A percentile compares a stretch with the other conserved stretches of the same genome.
phyloP scores from a whole-genome alignment of 1,140 invertebrate genomes.

The Lucilia cuprina region DNA sequence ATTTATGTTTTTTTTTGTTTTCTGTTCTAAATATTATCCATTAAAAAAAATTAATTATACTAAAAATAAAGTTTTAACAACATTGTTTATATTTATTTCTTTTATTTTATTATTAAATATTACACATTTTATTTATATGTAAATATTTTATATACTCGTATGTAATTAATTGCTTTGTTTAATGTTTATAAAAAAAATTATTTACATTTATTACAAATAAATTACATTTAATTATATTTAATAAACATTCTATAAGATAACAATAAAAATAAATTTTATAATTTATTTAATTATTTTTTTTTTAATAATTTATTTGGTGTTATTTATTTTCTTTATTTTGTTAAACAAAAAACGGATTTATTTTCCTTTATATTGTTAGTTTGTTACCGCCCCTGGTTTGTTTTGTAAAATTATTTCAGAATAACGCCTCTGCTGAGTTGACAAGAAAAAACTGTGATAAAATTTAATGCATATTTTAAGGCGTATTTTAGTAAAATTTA shows the following conservation, averaged over 20 bases:
- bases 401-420: no score
- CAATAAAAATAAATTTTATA: background rate
- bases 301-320: background rate
- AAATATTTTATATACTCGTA: background rate
- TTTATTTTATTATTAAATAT: no score
- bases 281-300: background rate
- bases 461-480: background rate
- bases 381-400: background rate
- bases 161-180: background rate
- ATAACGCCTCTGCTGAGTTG: no score
- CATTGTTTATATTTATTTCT: background rate
- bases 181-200: background rate
- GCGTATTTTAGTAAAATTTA: background rate
- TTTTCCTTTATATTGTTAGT: background rate
- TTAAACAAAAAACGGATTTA: background rate
- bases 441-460: background rate
- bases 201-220: slow-evolving; percentile 18
- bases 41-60: background rate
- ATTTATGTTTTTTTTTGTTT: background rate
- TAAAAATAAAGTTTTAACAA: background rate
- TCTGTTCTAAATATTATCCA: background rate
- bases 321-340: background rate
- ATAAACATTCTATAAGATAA: background rate
- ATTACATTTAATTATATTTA: slow-evolving; percentile 5
- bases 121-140: background rate